Evolutionary conservation across 1,140 invertebrate species (phyloP), one percentile per base, ranked within the genome.

Genomic region (Drosophila tropicalis): DNA sequence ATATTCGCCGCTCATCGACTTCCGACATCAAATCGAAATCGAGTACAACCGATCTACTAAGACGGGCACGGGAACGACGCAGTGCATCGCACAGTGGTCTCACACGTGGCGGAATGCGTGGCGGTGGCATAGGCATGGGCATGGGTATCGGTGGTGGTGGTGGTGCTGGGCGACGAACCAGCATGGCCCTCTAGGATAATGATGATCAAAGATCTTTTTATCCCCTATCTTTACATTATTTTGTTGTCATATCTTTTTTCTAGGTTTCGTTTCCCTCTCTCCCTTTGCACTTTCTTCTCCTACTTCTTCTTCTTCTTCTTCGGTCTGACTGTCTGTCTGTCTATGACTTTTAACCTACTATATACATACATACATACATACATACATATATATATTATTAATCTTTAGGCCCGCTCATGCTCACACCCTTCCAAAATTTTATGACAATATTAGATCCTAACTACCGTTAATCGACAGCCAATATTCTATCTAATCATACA

Each of bases 361-460:
- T 13, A 57, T 10, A 34, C 25, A 34, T 34, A 34, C 32, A 58
- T 58, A 19, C 19, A 58, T 58, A 58, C 39, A 29, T 0, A 5
- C 0, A 29, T 29, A 29, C 5, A 29, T 29, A n/a, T 62, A 29
- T 29, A 25, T 34, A 34, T 6, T 34, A 34, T 5, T 36, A 40
- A 29, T 51, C 47, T 54, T 32, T 34, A 25, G 12, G 10, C 62
- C 36, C 47, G 29, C 47, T 55, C 62, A 65, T 36, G 57, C 40
- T 58, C 47, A 58, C 58, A 62, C 40, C 64, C 67, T 56, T 58
- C 65, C 62, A 40, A 74, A 78, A 76, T 83, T 87, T 83, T 79
- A 89, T 83, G 83, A 87, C 83, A 87, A 87, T 87, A 87, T 87
- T 87, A 87, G 83, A 89, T 70, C 83, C 83, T 87, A 87, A 83